Percentiles rank a stretch among this genome's conserved stretches.
These are phyloP conservation scores for Leucozona laternaria DNA, from an alignment of 2,888 invertebrate species.

Conservation along the genomic window DNA sequence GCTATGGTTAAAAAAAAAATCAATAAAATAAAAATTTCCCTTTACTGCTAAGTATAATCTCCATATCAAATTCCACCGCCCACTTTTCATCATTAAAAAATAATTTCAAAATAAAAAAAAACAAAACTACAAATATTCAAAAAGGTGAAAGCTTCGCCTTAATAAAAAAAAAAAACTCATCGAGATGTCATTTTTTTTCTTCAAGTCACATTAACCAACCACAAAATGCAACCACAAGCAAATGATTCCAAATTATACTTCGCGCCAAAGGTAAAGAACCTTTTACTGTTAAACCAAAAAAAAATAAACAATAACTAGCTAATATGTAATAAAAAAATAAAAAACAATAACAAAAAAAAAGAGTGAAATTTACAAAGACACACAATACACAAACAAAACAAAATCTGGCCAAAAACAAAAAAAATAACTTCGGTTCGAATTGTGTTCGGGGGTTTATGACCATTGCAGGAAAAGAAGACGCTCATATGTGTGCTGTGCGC, in stretches of 20 bases:
- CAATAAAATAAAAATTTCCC: conserved; percentile 24
- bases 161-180: conserved; percentile 5
- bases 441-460: conserved; percentile 54
- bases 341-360: conserved; percentile 23
- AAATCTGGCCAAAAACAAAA: conserved; percentile 20
- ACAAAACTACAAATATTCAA: conserved; percentile 12
- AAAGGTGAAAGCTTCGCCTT: conserved; percentile 28
- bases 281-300: conserved; percentile 32
- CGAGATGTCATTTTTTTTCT: conserved; percentile 12
- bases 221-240: conserved; percentile 53
- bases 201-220: background rate
- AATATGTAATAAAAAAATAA: conserved; percentile 24
- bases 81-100: conserved; percentile 50
- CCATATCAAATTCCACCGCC: conserved; percentile 24
- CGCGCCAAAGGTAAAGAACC: conserved; percentile 66
- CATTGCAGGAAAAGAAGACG: conserved; percentile 14
- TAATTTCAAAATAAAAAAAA: background rate
- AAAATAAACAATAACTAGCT: conserved; percentile 37
- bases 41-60: background rate
- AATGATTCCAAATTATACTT: conserved; percentile 39
- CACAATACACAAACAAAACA: conserved; percentile 28
- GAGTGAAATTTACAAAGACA: conserved; percentile 49
- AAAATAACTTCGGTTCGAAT: conserved; percentile 50
- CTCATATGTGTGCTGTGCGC: conserved; percentile 39
- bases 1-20: background rate